Evolutionary conservation across 1,140 invertebrate genomes (phyloP).

Genomic region (Drosophila teissieri): DNA sequence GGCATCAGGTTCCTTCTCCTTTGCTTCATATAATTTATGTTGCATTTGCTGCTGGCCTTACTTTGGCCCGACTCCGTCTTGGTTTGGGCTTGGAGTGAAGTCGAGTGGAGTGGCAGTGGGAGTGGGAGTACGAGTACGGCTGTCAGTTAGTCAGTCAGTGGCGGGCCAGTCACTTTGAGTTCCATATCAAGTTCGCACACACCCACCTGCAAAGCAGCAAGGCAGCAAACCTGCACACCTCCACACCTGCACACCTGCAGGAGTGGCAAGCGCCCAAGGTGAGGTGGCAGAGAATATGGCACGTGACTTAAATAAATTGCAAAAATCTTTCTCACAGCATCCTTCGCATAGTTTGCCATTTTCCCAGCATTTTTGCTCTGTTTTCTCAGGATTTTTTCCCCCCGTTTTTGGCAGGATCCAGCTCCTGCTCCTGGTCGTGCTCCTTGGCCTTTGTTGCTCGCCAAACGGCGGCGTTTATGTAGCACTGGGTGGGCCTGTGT

Average conservation of each 20-base stretch:
- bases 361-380: not conserved
- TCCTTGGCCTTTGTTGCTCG: constrained; percentile 59
- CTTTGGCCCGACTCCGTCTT: constrained; percentile 55
- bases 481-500: constrained; percentile 27
- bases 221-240: not conserved
- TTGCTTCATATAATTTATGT: constrained; percentile 79
- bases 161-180: constrained; percentile 74
- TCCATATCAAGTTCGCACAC: constrained; percentile 69
- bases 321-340: constrained; percentile 79
- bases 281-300: constrained; percentile 64
- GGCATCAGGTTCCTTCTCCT: constrained; percentile 70
- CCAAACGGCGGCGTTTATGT: constrained; percentile 56
- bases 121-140: constrained; percentile 1
- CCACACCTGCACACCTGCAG: not conserved
- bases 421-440: not conserved
- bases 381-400: too few species aligned
- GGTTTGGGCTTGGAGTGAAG: constrained; percentile 2
- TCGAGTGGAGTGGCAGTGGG: not conserved
- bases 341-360: constrained; percentile 68
- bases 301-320: constrained; percentile 82
- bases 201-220: not conserved
- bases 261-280: constrained; percentile 28
- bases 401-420: constrained; percentile 4
- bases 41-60: constrained; percentile 81
- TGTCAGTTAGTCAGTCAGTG: constrained; percentile 60